phyloP scores from a whole-genome alignment of 30 jellyfish, hydroid and myxozoan genomes.

The Pseudorhiza aurosa region DNA sequence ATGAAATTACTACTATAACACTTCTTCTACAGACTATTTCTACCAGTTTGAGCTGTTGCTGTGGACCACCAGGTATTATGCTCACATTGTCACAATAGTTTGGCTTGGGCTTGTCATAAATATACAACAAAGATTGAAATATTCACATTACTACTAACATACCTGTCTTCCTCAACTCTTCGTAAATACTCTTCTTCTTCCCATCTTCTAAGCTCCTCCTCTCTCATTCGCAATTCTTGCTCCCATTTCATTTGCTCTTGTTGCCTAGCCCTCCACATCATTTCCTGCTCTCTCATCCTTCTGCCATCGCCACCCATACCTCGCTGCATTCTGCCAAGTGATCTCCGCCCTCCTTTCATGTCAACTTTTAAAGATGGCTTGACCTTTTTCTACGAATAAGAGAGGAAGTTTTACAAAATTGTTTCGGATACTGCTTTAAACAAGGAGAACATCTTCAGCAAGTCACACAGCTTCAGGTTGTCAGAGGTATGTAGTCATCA shows the following conservation, averaged over 20 bases:
- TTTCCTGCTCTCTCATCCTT: conserved; percentile 61
- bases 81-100: too few species aligned
- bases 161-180: conserved; percentile 92
- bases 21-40: too few species aligned
- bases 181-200: conserved; percentile 89
- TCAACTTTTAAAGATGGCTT: conserved; percentile 81
- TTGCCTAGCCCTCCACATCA: conserved; percentile 84
- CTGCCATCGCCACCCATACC: conserved; percentile 27
- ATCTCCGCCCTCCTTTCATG: conserved; percentile 73
- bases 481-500: conserved; percentile 57
- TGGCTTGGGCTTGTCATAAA: too few species aligned
- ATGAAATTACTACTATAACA: too few species aligned
- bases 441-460: too few species aligned
- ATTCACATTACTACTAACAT: background rate
- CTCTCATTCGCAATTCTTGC: conserved; percentile 85
- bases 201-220: conserved; percentile 92
- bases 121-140: too few species aligned
- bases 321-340: conserved; percentile 41
- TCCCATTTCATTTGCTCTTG: conserved; percentile 92
- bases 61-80: too few species aligned
- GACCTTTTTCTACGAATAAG: conserved; percentile 75
- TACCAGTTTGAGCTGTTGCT: too few species aligned
- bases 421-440: background rate
- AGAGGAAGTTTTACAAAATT: background rate
- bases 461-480: conserved; percentile 49